A percentile compares a stretch with the other conserved stretches of the same genome.
These are phyloP conservation scores for Myotis vivesi DNA, from an alignment of 2,797 vertebrate species.

Conservation along the genomic window DNA sequence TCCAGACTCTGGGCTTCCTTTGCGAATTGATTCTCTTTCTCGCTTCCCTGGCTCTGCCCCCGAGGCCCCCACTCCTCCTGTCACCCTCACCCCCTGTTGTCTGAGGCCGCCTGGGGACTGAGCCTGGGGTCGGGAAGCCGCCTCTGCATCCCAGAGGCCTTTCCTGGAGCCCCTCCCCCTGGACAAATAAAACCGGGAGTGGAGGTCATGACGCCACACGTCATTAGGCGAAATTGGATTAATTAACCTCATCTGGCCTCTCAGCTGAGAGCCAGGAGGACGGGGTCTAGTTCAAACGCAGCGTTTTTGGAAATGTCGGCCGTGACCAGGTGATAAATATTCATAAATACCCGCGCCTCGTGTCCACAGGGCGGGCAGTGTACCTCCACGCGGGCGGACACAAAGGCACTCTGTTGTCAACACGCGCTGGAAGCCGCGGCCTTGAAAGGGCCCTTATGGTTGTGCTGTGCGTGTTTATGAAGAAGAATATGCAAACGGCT, in stretches of 20 bases:
- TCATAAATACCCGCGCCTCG: constrained; percentile 77
- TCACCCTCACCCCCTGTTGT: no score
- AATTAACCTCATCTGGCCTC: constrained; percentile 80
- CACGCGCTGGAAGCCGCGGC: constrained; percentile 60
- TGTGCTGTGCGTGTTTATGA: constrained; percentile 70
- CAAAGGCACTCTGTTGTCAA: constrained; percentile 81
- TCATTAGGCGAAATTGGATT: constrained; percentile 78
- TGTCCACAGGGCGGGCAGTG: constrained; percentile 71
- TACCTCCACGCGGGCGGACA: constrained; percentile 74
- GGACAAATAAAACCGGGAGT: constrained; percentile 68
- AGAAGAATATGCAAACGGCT: constrained; percentile 76
- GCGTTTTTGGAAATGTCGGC: constrained; percentile 77
- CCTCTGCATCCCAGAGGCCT: neutral
- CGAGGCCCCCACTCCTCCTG: no score
- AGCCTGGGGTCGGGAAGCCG: neutral
- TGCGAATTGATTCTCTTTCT: neutral
- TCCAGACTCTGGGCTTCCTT: neutral
- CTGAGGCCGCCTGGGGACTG: neutral
- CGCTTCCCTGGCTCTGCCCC: neutral
- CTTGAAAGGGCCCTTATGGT: constrained; percentile 77
- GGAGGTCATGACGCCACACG: constrained; percentile 62
- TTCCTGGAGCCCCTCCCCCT: constrained; percentile 42
- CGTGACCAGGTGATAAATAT: constrained; percentile 74
- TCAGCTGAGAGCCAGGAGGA: constrained; percentile 62
- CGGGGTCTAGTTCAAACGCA: constrained; percentile 62